Percentiles rank a stretch among this genome's conserved stretches.
phyloP scores from a whole-genome alignment of 1,140 invertebrate species.

The Zaprionus lachaisei region DNA sequence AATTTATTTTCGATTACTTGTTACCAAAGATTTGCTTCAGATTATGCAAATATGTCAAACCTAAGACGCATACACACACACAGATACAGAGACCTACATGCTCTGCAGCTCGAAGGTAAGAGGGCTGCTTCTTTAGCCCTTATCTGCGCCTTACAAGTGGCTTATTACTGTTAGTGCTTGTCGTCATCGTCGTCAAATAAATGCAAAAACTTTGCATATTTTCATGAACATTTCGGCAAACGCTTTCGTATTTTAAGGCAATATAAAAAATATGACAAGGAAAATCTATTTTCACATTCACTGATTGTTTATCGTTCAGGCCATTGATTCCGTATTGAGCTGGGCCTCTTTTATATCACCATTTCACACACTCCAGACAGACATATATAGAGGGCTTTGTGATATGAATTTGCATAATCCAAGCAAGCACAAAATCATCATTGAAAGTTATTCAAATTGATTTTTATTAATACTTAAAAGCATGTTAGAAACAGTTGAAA shows the following conservation, averaged over 20 bases:
- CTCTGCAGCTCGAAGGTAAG: not conserved
- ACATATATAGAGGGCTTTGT: constrained; percentile 1
- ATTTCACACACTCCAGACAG: constrained; percentile 19
- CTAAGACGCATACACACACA: constrained; percentile 30
- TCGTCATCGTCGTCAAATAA: constrained; percentile 58
- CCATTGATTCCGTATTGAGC: constrained; percentile 65
- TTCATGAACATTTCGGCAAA: constrained; percentile 38
- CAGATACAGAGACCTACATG: not conserved
- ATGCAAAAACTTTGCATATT: constrained; percentile 73
- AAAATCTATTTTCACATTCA: constrained; percentile 71
- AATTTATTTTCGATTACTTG: constrained; percentile 83
- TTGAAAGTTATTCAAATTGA: constrained; percentile 52
- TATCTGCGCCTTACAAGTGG: constrained; percentile 73
- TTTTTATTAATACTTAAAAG: constrained; percentile 57
- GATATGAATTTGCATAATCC: constrained; percentile 59
- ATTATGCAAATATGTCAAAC: constrained; percentile 78
- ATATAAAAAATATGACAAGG: constrained; percentile 56
- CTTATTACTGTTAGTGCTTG: constrained; percentile 79
- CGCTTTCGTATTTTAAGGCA: constrained; percentile 44
- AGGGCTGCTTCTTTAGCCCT: constrained; percentile 6
- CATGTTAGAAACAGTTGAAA: not conserved
- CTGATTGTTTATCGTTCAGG: constrained; percentile 64
- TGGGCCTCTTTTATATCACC: constrained; percentile 36
- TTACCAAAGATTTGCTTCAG: constrained; percentile 79
- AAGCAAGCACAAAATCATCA: constrained; percentile 14